Conservation (phyloP, 2,888 invertebrate species). For the Maniola hyperantus region DNA sequence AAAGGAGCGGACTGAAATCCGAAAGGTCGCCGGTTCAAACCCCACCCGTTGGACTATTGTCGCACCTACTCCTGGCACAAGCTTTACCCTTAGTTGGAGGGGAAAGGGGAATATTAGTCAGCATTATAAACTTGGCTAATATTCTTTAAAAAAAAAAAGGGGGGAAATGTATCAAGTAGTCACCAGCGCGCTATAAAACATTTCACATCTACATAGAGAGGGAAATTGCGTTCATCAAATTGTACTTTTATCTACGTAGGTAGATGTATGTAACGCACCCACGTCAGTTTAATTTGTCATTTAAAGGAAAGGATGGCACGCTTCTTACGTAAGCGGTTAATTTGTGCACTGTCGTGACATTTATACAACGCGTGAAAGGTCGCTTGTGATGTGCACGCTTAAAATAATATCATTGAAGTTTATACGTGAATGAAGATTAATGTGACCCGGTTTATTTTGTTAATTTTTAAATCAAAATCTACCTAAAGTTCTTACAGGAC, state of each 20-base stretch:
- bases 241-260: background rate
- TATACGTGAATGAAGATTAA: conserved; percentile 40
- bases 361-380: conserved; percentile 51
- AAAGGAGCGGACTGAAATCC: too few species aligned
- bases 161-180: background rate
- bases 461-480: background rate
- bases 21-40: too few species aligned
- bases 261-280: conserved; percentile 11
- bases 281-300: conserved; percentile 17
- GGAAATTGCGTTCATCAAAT: background rate
- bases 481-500: too few species aligned
- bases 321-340: conserved; percentile 42
- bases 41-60: too few species aligned
- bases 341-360: conserved; percentile 47
- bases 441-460: background rate
- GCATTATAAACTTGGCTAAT: too few species aligned
- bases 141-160: too few species aligned
- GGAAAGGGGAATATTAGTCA: too few species aligned
- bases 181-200: background rate
- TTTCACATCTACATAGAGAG: background rate
- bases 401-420: conserved; percentile 56
- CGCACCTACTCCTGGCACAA: too few species aligned
- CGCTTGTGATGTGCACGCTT: conserved; percentile 43
- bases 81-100: too few species aligned
- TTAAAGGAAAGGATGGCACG: conserved; percentile 26